Evolutionary conservation across 2,797 vertebrate species (phyloP).

Genomic region (Anolis apletophallus): DNA sequence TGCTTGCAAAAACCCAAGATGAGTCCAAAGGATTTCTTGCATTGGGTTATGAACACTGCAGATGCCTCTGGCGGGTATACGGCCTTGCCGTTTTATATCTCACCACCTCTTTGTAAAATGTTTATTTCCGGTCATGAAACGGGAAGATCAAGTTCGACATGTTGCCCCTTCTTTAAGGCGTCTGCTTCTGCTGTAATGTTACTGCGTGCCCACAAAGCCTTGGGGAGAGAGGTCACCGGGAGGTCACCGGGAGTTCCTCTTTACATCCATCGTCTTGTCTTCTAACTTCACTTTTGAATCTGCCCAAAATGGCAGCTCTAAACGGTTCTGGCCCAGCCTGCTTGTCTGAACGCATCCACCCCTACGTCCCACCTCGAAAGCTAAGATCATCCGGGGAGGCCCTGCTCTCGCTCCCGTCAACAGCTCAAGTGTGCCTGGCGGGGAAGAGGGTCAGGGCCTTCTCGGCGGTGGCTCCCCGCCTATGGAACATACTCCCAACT

Average conservation of each 20-base stretch:
- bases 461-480: too few species aligned
- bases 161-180: neutral
- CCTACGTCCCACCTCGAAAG: too few species aligned
- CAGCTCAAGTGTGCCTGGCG: too few species aligned
- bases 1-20: slow-evolving; percentile 80
- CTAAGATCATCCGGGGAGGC: too few species aligned
- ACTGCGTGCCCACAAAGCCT: neutral
- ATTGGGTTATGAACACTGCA: slow-evolving; percentile 81
- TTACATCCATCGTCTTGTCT: neutral
- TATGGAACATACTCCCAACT: too few species aligned
- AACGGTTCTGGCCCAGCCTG: too few species aligned
- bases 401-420: too few species aligned
- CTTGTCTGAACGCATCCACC: too few species aligned
- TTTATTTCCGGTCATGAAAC: neutral
- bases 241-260: neutral
- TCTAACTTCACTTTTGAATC: neutral
- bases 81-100: slow-evolving; percentile 10
- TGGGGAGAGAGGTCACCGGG: neutral
- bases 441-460: too few species aligned
- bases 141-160: neutral
- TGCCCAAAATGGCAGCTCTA: neutral
- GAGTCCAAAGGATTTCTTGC: slow-evolving; percentile 81
- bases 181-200: neutral
- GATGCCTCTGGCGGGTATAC: slow-evolving; percentile 85
- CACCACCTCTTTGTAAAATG: fast-evolving